Base-by-base conservation (phyloP, 2,797 vertebrate species). In the Spinus pinus region DNA sequence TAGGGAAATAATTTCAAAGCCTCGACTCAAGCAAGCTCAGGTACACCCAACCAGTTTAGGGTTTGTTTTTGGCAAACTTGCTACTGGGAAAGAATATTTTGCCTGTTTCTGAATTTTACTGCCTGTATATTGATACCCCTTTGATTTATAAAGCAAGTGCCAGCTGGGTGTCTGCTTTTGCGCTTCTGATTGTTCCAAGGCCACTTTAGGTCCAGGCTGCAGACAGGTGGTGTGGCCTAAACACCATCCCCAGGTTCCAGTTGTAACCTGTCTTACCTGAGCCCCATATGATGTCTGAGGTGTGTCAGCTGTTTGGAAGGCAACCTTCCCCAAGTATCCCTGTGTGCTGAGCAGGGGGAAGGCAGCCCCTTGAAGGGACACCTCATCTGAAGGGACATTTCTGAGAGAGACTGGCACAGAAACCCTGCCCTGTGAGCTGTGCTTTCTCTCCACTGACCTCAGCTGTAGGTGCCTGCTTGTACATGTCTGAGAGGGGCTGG, bases 161-260 rank as follows among this genome's bases (percentile, higher is more conserved):
- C 14, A 46, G 53, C 1, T 39, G 33, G 17, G 33, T 8, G 1
- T 46, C 44, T 90, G 65, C 49, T 90, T 88, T 60, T 39, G 22
- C 84, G 37, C 47, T 73, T 33, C 56, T 19, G 39, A 35, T 54
- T 85, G 30, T 73, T 82, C 37, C 50, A 61, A 69, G 62, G 58
- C 28, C 4, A 0, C 15, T 67, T 75, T 8, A 10, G 20, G 47
- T 50, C 51, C 44, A 41, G 18, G 78, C 77, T 90, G 17, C 2
- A 3, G 66, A 33, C 0, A 1, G 9, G 6, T 0, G 1, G 10
- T 20, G 23, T 37, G 44, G n/a, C 56, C 54, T 35, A 3, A 84
- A 70, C 2, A 3, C 37, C 5, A 2, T 14, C 41, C 58, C 51
- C 58, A 56, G 24, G 4, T 72, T 77, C 44, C 16, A 33, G 37